Evolutionary conservation across 2,797 vertebrate species (phyloP).

Genomic region (Gobio occitaniae): DNA sequence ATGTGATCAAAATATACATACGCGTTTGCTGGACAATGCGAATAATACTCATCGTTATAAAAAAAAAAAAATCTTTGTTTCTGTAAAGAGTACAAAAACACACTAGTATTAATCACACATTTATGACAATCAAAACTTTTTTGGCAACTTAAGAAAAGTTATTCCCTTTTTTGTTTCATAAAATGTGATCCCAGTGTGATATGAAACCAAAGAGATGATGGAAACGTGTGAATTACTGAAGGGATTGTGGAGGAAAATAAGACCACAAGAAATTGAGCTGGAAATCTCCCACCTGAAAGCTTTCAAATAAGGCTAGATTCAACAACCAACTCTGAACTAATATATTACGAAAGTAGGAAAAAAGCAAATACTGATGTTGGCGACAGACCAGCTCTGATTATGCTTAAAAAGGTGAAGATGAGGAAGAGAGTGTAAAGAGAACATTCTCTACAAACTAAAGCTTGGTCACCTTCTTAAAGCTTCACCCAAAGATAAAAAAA

Average conservation of each 20-base stretch:
- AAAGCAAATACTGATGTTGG: constrained; percentile 38
- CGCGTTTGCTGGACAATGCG: background rate
- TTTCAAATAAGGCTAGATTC: background rate
- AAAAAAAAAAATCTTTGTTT: background rate
- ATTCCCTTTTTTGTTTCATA: constrained; percentile 29
- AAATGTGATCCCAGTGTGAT: constrained; percentile 6
- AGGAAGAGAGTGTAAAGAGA: background rate
- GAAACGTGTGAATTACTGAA: background rate
- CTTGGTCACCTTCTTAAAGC: background rate
- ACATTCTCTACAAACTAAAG: background rate
- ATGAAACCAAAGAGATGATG: background rate
- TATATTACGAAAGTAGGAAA: background rate
- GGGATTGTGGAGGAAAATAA: background rate
- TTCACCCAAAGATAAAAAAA: background rate
- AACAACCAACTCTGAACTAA: background rate
- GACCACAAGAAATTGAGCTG: background rate
- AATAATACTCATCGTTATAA: constrained; percentile 30
- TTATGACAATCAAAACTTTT: constrained; percentile 20
- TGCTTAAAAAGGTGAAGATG: background rate
- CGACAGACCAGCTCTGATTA: constrained; percentile 8
- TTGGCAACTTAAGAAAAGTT: constrained; percentile 45
- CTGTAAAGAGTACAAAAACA: constrained; percentile 36
- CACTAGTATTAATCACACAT: constrained; percentile 1
- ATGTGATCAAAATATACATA: constrained; percentile 39
- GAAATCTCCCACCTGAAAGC: constrained; percentile 13